These are phyloP conservation scores for Corticium candelabrum DNA, from an alignment of 37 sponge, comb jelly and placozoan species.

Conservation along the genomic window DNA sequence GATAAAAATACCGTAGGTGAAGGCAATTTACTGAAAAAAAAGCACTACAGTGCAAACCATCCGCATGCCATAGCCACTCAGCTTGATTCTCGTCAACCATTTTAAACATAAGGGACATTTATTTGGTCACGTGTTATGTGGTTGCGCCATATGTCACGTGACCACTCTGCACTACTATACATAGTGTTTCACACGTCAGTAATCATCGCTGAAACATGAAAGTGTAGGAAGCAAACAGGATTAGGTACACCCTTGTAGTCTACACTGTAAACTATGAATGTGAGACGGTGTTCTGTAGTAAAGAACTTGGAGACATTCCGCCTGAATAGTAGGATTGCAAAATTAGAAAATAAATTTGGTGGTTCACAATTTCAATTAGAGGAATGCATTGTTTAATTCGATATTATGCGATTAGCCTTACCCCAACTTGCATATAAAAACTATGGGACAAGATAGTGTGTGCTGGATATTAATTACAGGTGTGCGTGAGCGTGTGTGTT, in stretches of 20 bases:
- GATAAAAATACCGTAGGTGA: constrained; percentile 60
- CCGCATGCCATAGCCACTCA: too few relatives aligned
- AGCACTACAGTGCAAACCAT: too few relatives aligned
- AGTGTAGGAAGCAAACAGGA: constrained; percentile 74
- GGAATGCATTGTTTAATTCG: constrained; percentile 85
- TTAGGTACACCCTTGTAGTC: constrained; percentile 83
- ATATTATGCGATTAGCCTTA: constrained; percentile 70
- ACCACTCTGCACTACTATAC: too few relatives aligned
- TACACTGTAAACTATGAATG: constrained; percentile 61
- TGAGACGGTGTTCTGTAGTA: constrained; percentile 12
- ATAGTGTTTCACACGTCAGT: too few relatives aligned
- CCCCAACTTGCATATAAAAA: constrained; percentile 49
- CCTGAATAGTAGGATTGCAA: constrained; percentile 81
- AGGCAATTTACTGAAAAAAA: constrained; percentile 51
- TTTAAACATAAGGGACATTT: too few relatives aligned
- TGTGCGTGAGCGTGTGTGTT: too few relatives aligned
- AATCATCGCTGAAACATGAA: constrained; percentile 52
- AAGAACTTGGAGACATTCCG: constrained; percentile 38
- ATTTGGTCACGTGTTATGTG: too few relatives aligned
- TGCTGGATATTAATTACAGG: too few relatives aligned
- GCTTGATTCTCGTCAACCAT: too few relatives aligned
- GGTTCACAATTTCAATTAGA: constrained; percentile 81
- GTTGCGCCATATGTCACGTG: too few relatives aligned
- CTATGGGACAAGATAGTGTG: neutral
- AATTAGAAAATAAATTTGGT: constrained; percentile 82